These are phyloP conservation scores for Neotragus pygmaeus DNA, from an alignment of 2,113 vertebrate genomes.

Conservation along the genomic window DNA sequence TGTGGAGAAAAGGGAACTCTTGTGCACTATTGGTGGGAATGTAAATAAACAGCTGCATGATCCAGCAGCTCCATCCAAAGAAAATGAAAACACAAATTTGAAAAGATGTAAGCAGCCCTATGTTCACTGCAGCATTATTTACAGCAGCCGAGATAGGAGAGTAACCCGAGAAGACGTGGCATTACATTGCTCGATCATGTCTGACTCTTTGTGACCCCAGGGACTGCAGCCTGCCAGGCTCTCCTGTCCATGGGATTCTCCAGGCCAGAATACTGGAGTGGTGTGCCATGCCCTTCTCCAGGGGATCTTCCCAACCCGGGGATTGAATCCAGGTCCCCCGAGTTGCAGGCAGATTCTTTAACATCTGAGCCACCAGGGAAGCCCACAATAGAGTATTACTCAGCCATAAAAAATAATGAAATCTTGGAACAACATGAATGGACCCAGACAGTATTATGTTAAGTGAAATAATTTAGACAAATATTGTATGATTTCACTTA, in stretches of 20 bases:
- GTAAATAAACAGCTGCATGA: not conserved
- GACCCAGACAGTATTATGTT: not conserved
- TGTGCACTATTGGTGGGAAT: not conserved
- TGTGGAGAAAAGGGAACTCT: not conserved
- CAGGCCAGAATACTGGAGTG: not conserved
- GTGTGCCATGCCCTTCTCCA: not conserved
- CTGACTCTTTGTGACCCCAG: not conserved
- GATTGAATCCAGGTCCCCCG: rapidly evolving
- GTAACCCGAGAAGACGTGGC: not conserved
- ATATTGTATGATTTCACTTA: not conserved
- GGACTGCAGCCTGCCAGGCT: not conserved
- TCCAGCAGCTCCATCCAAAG: not conserved
- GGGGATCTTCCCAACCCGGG: not conserved
- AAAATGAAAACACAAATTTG: not conserved
- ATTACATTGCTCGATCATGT: not conserved
- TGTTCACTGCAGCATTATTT: not conserved
- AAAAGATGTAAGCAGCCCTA: not conserved
- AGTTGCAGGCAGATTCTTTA: not conserved
- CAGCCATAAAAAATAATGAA: not conserved
- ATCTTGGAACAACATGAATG: not conserved
- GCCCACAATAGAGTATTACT: not conserved
- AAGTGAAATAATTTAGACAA: not conserved
- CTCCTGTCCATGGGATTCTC: not conserved
- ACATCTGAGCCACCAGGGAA: not conserved
- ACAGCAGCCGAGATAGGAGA: not conserved